phyloP scores from a whole-genome alignment of 2,113 vertebrate species.

The Picathartes gymnocephalus region DNA sequence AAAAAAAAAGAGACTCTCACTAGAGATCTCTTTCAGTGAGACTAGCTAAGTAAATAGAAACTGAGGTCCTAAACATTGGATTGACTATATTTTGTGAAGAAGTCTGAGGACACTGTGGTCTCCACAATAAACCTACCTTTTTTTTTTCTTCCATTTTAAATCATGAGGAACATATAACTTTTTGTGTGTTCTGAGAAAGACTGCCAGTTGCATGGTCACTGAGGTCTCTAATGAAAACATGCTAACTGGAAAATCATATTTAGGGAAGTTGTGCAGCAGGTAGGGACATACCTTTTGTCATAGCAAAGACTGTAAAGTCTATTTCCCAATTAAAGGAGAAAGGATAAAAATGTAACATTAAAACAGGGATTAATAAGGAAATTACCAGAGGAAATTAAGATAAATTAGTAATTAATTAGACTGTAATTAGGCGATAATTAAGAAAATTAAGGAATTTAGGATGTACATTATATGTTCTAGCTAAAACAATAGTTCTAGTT shows the following conservation, averaged over 20 bases:
- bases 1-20: neutral
- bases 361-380: constrained; percentile 22
- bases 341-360: neutral
- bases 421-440: constrained; percentile 47
- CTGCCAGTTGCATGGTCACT: neutral
- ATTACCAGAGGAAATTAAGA: constrained; percentile 53
- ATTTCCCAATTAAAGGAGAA: neutral
- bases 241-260: neutral
- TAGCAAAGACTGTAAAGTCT: neutral
- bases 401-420: constrained; percentile 58
- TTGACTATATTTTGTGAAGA: neutral
- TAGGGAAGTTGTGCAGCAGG: neutral
- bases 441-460: constrained; percentile 38
- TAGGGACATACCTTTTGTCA: neutral
- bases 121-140: neutral
- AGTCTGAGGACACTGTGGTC: neutral
- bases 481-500: constrained; percentile 26
- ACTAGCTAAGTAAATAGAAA: neutral
- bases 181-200: neutral
- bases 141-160: neutral
- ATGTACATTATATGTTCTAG: neutral
- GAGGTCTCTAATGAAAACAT: neutral
- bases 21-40: neutral
- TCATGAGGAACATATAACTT: neutral
- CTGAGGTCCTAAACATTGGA: neutral